Base-by-base conservation (phyloP, 64 coral and sea anemone genomes). In the Acropora tenuis region DNA sequence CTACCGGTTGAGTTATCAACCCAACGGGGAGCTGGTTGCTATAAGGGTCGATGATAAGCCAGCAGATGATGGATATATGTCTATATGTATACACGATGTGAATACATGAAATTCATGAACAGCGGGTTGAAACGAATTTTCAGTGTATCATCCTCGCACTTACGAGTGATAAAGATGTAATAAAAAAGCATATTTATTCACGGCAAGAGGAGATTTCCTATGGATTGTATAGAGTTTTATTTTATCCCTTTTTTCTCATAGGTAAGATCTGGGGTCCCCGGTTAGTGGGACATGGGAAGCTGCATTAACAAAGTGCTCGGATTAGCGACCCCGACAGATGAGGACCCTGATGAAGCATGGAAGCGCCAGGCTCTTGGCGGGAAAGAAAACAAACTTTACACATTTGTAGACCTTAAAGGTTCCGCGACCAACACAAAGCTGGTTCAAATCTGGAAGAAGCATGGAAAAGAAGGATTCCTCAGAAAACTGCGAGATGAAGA, bases 321-420 rank as follows among this genome's bases (percentile, higher is more conserved):
- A 3, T 71, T 84, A 11, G 78, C 79, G 2, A 30, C 77, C 8
- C 92, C 86, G 0, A 4, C 77, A 44, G 79, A 4, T 1, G 75
- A 91, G 41, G 83, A 42, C 48, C 84, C 58, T 0, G 93, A 91
- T 59, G 89, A 95, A 15, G 83, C 75, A 17, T 95, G 93, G 93
- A 95, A 95, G 75, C 75, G 10, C 15, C 93, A 95, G 48, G 87
- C 89, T 10, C 16, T 48, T 2, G 95, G 82, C 41, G 45, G 89
- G 65, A 44, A 55, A 6, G 88, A 96, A 57, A 93, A 96, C 74
- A 79, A 89, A 42, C 80, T 93, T 0, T 96, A 96, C 41, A 74
- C 80, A 5, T 82, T 96, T 4, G 72, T 96, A 87, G 95, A 96
- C 72, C 69, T 93, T 2, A 96, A 93, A 47, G 87, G 91, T 2